phyloP scores from a whole-genome alignment of 2,113 vertebrate species.

The Bubalus kerabau region DNA sequence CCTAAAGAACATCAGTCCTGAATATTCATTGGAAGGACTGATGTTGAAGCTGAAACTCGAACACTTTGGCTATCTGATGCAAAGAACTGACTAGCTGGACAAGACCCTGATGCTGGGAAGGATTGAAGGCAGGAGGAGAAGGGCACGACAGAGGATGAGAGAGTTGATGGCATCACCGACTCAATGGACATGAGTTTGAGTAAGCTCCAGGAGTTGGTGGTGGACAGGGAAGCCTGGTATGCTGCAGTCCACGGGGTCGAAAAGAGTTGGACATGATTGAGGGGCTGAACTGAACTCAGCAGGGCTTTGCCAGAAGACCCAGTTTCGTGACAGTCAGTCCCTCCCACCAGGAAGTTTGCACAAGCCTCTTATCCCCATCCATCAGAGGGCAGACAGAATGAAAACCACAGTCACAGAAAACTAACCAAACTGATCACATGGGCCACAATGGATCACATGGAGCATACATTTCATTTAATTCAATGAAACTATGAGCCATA shows the following conservation, averaged over 20 bases:
- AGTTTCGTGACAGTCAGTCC: not conserved
- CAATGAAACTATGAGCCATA: not conserved
- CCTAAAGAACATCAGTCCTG: not conserved
- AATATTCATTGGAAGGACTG: not conserved
- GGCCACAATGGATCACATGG: not conserved
- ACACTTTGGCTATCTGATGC: not conserved
- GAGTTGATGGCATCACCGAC: not conserved
- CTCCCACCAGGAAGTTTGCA: not conserved
- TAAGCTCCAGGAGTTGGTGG: not conserved
- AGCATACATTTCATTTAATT: not conserved
- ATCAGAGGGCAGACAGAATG: not conserved
- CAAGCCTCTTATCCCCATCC: not conserved
- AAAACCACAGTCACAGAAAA: not conserved
- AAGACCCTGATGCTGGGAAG: not conserved
- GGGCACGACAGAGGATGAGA: not conserved
- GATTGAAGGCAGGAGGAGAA: not conserved
- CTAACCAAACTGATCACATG: not conserved
- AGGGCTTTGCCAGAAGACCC: not conserved
- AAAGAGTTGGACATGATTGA: not conserved
- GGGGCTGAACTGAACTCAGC: not conserved
- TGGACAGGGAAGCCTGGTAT: not conserved
- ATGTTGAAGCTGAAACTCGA: not conserved
- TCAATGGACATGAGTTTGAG: not conserved
- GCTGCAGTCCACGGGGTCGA: not conserved
- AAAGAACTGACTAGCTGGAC: not conserved